These are phyloP conservation scores for Diloba caeruleocephala DNA, from an alignment of 2,888 invertebrate genomes.

Conservation along the genomic window DNA sequence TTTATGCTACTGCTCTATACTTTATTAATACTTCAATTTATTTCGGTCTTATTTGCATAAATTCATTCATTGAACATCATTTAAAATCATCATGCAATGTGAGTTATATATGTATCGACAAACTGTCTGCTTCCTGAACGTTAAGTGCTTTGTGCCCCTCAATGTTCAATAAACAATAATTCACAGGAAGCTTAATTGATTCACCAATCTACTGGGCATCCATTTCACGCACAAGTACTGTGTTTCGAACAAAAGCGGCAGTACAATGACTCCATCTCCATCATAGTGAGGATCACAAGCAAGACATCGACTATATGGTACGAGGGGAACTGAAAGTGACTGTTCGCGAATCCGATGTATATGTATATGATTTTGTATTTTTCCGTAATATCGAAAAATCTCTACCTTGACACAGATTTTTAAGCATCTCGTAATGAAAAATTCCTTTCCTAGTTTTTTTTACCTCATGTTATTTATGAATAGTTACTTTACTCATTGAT, in stretches of 20 bases:
- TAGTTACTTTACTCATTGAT: too few relatives aligned
- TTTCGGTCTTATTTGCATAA: too few relatives aligned
- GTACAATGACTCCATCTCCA: slow-evolving; percentile 28
- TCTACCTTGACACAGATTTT: too few relatives aligned
- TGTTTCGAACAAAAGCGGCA: slow-evolving; percentile 10
- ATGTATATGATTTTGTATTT: too few relatives aligned
- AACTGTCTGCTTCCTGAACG: neutral
- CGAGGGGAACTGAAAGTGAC: slow-evolving; percentile 22
- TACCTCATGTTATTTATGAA: too few relatives aligned
- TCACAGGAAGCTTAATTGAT: slow-evolving; percentile 41
- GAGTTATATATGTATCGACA: slow-evolving; percentile 6
- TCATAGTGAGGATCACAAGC: slow-evolving; percentile 20
- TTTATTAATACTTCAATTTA: too few relatives aligned
- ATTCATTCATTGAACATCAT: too few relatives aligned
- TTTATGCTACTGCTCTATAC: too few relatives aligned
- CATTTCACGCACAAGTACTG: slow-evolving; percentile 3
- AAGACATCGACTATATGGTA: slow-evolving; percentile 3
- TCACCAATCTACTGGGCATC: slow-evolving; percentile 14
- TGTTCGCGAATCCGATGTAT: too few relatives aligned
- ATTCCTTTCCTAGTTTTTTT: too few relatives aligned
- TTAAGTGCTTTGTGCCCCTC: slow-evolving; percentile 25
- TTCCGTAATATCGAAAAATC: too few relatives aligned
- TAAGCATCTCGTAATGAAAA: too few relatives aligned
- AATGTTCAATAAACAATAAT: slow-evolving; percentile 37
- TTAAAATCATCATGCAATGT: slow-evolving; percentile 7